Evolutionary conservation across 2,888 invertebrate genomes (phyloP).

Genomic region (Syrista parreyssii): DNA sequence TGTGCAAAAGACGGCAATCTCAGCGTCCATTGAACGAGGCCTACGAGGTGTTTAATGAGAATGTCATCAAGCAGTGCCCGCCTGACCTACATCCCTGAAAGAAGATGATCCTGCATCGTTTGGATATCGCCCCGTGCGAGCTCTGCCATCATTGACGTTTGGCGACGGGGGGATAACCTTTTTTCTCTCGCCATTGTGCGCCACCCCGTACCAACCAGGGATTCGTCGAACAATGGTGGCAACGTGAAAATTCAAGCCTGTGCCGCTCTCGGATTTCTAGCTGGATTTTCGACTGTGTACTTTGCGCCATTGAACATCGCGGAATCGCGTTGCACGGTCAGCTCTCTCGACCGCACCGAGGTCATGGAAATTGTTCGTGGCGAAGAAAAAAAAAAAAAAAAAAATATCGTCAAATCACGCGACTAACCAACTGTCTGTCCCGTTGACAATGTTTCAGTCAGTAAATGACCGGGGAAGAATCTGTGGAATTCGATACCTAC

Average conservation of each 20-base stretch:
- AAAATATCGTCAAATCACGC: not conserved
- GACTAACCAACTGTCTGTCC: not conserved
- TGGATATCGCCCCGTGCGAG: not conserved
- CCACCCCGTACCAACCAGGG: not conserved
- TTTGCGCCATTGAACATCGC: not conserved
- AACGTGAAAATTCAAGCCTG: not conserved
- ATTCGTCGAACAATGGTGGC: not conserved
- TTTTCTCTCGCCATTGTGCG: not conserved
- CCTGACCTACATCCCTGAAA: not conserved
- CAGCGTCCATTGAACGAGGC: constrained; percentile 46
- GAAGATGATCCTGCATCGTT: not conserved
- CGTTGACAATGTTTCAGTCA: not conserved
- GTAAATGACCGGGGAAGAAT: not conserved
- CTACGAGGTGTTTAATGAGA: constrained; percentile 47
- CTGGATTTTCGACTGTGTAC: not conserved
- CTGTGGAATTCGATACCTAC: not conserved
- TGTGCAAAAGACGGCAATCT: constrained; percentile 46
- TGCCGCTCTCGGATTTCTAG: not conserved
- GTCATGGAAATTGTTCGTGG: not conserved
- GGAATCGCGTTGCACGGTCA: not conserved
- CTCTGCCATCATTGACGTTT: not conserved
- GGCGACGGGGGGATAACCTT: not conserved
- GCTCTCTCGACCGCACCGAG: not conserved
- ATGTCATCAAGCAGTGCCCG: not conserved
- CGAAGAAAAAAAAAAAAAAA: not conserved